Evolutionary conservation across 2,113 vertebrate genomes (phyloP).

Genomic region (Aegithalos caudatus): DNA sequence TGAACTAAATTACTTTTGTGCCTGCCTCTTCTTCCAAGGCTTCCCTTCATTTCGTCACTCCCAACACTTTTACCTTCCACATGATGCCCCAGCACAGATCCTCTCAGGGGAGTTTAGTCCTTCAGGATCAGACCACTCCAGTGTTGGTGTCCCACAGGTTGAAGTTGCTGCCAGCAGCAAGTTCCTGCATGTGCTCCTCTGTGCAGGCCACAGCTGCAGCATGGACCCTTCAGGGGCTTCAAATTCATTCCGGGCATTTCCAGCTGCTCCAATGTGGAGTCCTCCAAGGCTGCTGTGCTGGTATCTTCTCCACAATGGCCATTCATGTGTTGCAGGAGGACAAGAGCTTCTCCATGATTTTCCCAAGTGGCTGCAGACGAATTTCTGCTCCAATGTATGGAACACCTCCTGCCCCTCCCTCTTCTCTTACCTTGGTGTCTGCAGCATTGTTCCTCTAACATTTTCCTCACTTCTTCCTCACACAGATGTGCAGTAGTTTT

Average conservation of each 20-base stretch:
- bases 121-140: not conserved
- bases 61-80: not conserved
- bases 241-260: not conserved
- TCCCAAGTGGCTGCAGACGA: not conserved
- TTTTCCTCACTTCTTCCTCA: not conserved
- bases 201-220: fast-evolving
- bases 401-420: not conserved
- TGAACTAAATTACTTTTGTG: not conserved
- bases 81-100: not conserved
- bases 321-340: fast-evolving
- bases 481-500: not conserved
- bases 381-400: not conserved
- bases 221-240: not conserved
- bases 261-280: not conserved
- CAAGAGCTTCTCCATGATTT: not conserved
- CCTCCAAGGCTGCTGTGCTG: not conserved
- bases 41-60: not conserved
- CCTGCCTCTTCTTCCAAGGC: not conserved
- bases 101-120: not conserved
- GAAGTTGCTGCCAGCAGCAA: not conserved
- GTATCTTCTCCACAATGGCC: not conserved
- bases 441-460: not conserved
- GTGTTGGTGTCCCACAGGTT: fast-evolving
- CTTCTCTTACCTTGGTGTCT: not conserved
- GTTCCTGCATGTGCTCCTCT: not conserved